A percentile compares a stretch with the other conserved stretches of the same genome.
These are phyloP conservation scores for Euplagia quadripunctaria DNA, from an alignment of 2,888 invertebrate species.

Conservation along the genomic window DNA sequence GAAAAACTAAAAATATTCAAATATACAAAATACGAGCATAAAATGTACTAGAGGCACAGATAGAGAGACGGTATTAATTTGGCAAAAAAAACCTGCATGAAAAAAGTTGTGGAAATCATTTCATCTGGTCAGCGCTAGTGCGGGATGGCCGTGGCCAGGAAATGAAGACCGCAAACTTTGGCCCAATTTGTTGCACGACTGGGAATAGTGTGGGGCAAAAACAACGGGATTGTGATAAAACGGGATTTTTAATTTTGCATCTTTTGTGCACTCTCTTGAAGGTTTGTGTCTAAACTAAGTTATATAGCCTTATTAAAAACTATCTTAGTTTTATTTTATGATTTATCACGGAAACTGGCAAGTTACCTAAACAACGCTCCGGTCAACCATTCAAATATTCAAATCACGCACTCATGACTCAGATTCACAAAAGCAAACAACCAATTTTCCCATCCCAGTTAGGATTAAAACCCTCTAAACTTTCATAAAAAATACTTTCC, in stretches of 20 bases:
- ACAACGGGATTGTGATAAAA: constrained; percentile 12
- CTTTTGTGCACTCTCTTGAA: not conserved
- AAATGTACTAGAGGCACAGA: constrained; percentile 23
- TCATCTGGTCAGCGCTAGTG: constrained; percentile 49
- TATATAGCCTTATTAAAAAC: not conserved
- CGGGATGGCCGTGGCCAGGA: constrained; percentile 60
- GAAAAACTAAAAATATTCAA: not conserved
- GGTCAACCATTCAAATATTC: not conserved
- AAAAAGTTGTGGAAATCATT: constrained; percentile 57
- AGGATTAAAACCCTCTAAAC: too few relatives aligned
- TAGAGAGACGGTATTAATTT: constrained; percentile 45
- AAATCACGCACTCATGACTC: not conserved
- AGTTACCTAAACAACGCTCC: not conserved
- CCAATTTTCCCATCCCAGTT: too few relatives aligned
- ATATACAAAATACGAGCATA: not conserved
- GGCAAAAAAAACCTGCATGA: constrained; percentile 40
- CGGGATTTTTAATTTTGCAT: not conserved
- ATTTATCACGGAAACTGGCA: not conserved
- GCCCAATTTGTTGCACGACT: constrained; percentile 55
- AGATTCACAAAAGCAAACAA: too few relatives aligned
- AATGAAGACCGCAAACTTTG: constrained; percentile 77
- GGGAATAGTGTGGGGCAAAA: constrained; percentile 42
- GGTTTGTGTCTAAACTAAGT: not conserved
- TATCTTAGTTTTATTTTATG: not conserved
- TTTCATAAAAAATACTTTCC: too few relatives aligned